These are phyloP conservation scores for Calcarius lapponicus DNA, from an alignment of 2,797 vertebrate genomes.

Conservation along the genomic window DNA sequence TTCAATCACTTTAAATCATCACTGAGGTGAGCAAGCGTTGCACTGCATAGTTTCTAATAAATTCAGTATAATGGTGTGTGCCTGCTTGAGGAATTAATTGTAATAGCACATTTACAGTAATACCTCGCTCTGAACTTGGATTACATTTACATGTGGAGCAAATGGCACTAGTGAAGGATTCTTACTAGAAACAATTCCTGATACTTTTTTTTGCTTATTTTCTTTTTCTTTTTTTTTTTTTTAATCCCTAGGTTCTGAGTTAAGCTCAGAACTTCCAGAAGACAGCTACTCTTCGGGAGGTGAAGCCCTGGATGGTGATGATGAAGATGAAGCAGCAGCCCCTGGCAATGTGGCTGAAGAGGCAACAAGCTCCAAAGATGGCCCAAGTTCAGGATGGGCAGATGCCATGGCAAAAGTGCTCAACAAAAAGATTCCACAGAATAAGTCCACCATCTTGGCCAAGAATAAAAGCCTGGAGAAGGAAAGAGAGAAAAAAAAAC, in stretches of 20 bases:
- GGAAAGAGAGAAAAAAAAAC: slow-evolving; percentile 78
- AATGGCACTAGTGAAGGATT: not conserved
- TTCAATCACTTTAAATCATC: not conserved
- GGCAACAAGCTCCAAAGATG: slow-evolving; percentile 28
- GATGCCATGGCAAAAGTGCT: slow-evolving; percentile 94
- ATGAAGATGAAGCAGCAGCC: slow-evolving; percentile 60
- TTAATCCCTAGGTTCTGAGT: slow-evolving; percentile 13
- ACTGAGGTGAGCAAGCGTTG: not conserved
- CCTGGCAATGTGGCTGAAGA: not conserved
- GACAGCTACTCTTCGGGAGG: slow-evolving; percentile 55
- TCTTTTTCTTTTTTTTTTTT: not conserved
- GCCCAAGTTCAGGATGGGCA: slow-evolving; percentile 86
- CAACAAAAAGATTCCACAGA: slow-evolving; percentile 81
- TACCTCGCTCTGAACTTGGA: accelerated
- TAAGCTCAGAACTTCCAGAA: slow-evolving; percentile 54
- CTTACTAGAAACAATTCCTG: not conserved
- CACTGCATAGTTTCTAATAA: not conserved
- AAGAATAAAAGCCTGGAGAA: slow-evolving; percentile 88
- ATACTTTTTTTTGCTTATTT: not conserved
- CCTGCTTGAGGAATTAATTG: not conserved
- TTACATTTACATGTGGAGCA: not conserved
- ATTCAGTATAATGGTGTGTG: not conserved
- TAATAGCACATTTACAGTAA: not conserved
- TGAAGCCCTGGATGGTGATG: slow-evolving; percentile 67
- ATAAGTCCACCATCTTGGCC: slow-evolving; percentile 82